Percentiles rank a stretch among this genome's conserved stretches.
These are phyloP conservation scores for Sipha maydis DNA, from an alignment of 2,888 invertebrate species.

Conservation along the genomic window DNA sequence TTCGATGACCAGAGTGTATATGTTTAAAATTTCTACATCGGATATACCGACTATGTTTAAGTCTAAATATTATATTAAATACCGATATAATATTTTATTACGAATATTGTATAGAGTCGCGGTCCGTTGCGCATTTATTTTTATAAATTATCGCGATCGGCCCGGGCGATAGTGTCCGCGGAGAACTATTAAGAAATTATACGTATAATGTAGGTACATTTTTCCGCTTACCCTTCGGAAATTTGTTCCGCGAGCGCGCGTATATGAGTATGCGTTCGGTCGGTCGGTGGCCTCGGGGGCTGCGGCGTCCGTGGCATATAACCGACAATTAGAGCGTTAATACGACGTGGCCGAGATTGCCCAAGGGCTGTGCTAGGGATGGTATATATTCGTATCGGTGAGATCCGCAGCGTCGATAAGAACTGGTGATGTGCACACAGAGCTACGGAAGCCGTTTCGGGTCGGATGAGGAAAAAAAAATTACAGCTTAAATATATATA, in stretches of 20 bases:
- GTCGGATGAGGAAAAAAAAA: slow-evolving; percentile 25
- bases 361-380: slow-evolving; percentile 46
- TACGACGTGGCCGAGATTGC: slow-evolving; percentile 58
- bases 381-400: not conserved
- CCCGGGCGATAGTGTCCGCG: slow-evolving; percentile 20
- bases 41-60: not conserved
- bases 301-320: slow-evolving; percentile 3
- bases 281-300: not conserved
- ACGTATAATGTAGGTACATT: not conserved
- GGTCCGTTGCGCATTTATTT: not conserved
- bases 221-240: not conserved
- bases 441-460: slow-evolving; percentile 58
- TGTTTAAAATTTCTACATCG: not conserved
- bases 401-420: slow-evolving; percentile 42
- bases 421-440: slow-evolving; percentile 20
- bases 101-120: not conserved
- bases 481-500: slow-evolving; percentile 11
- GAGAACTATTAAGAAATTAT: slow-evolving; percentile 37
- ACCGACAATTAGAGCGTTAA: slow-evolving; percentile 58
- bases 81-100: slow-evolving; percentile 44
- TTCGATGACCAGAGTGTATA: not conserved
- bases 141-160: slow-evolving; percentile 37
- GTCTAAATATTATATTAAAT: not conserved
- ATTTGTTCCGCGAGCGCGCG: slow-evolving; percentile 22
- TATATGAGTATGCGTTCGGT: not conserved